Evolutionary conservation across 1,140 invertebrate species (phyloP), one percentile per base, ranked within the genome.

Genomic region (Cotesia typhae): DNA sequence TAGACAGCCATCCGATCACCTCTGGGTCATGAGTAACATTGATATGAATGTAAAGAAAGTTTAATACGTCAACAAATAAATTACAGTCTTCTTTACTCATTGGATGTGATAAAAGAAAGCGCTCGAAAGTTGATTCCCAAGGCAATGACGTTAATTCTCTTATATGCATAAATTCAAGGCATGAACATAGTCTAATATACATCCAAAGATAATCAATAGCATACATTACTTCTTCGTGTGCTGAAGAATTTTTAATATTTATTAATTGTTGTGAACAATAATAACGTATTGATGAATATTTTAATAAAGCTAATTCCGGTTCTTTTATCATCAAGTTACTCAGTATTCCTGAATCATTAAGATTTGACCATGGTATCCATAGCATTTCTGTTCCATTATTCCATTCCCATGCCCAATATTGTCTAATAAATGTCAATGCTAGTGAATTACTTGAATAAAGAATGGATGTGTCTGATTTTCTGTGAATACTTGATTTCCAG

Each of bases 241-340:
- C 87, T 0, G 88, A 90, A 9, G 90, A 91, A 82, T 90, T 91
- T 77, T 92, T 89, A 51, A 92, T 83, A n/a, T 83, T 84, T 12
- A 88, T 82, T 9, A 92, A 75, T 65, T 87, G 86, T 70, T 87
- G 85, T 52, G 87, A 82, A 65, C 87, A 85, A 37, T 84, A 87
- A 74, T 86, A 87, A 41, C 86, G 68, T 0, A 89, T 81, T 65
- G 84, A 89, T 4, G 88, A 87, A 0, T 79, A 80, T 76, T 86
- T 85, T 12, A 91, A 74, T 14, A 77, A 70, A 6, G 78, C 70
- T 20, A 91, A 81, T 81, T 90, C 89, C 5, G 75, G 75, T 53
- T 83, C 78, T 52, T 79, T 81, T 12, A 90, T 84, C 71, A 81
- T 84, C 2, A 90, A 67, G 55, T 76, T 81, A 17, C 79, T 75